A percentile compares a stretch with the other conserved stretches of the same genome.
These are phyloP conservation scores for Xestia rhomboidea DNA, from an alignment of 2,888 invertebrate genomes.

Conservation along the genomic window DNA sequence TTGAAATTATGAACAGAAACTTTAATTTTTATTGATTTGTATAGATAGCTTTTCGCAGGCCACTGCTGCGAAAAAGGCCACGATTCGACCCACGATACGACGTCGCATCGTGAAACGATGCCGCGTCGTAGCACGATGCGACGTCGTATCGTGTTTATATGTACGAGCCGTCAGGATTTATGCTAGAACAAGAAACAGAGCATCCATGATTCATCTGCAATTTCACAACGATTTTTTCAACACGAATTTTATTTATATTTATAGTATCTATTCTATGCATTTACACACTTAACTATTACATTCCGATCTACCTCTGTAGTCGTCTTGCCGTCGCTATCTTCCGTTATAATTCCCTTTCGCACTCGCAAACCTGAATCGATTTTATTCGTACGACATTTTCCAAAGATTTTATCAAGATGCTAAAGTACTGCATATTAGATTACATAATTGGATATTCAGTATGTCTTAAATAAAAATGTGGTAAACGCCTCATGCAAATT, in stretches of 20 bases:
- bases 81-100: too few species aligned
- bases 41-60: too few species aligned
- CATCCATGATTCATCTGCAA: not conserved
- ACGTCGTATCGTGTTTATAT: too few species aligned
- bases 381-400: conserved; percentile 1
- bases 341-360: conserved; percentile 18
- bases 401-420: conserved; percentile 1
- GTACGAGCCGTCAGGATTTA: too few species aligned
- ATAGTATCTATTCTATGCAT: conserved; percentile 2
- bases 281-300: conserved; percentile 8
- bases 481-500: not conserved
- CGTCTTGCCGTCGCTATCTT: not conserved
- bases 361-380: not conserved
- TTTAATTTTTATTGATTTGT: too few species aligned
- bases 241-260: too few species aligned
- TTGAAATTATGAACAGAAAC: too few species aligned
- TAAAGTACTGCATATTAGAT: not conserved
- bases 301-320: conserved; percentile 10
- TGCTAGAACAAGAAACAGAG: not conserved
- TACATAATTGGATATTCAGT: not conserved
- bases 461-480: not conserved
- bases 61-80: too few species aligned
- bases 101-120: too few species aligned
- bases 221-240: too few species aligned
- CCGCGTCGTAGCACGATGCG: too few species aligned